Evolutionary conservation across 2,888 invertebrate species (phyloP).

Genomic region (Leptothorax acervorum): DNA sequence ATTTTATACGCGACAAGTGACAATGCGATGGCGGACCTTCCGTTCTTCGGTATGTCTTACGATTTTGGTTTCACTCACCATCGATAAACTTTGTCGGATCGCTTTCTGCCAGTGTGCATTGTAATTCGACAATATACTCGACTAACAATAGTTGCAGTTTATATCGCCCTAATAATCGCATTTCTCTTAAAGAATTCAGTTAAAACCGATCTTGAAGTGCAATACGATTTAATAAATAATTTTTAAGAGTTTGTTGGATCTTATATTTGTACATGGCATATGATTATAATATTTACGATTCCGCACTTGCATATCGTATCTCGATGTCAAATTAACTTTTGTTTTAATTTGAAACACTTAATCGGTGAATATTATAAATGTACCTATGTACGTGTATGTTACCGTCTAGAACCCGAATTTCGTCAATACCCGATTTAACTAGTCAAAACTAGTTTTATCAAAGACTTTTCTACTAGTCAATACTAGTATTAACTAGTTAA

Average conservation of each 20-base stretch:
- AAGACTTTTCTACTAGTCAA: no score
- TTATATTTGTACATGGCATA: not conserved
- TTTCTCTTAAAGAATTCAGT: not conserved
- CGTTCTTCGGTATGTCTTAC: slow-evolving; percentile 27
- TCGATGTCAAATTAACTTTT: not conserved
- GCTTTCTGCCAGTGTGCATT: not conserved
- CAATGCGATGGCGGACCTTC: slow-evolving; percentile 65
- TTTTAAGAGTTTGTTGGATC: not conserved
- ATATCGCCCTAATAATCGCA: not conserved
- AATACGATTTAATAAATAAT: not conserved
- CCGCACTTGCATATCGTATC: not conserved
- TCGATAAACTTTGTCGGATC: slow-evolving; percentile 34
- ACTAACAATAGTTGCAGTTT: no score
- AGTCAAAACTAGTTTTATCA: no score
- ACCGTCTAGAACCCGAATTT: no score
- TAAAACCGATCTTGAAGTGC: not conserved
- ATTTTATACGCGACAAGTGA: slow-evolving; percentile 84
- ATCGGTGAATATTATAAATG: not conserved
- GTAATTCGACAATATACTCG: not conserved
- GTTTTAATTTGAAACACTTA: not conserved
- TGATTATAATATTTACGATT: not conserved
- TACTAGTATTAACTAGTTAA: no score
- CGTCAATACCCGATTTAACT: no score
- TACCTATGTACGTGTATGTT: not conserved
- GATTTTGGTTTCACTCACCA: not conserved